Evolutionary conservation across 2,797 vertebrate genomes (phyloP), one percentile per base, ranked within the genome.

Genomic region (Cossypha dichroa): DNA sequence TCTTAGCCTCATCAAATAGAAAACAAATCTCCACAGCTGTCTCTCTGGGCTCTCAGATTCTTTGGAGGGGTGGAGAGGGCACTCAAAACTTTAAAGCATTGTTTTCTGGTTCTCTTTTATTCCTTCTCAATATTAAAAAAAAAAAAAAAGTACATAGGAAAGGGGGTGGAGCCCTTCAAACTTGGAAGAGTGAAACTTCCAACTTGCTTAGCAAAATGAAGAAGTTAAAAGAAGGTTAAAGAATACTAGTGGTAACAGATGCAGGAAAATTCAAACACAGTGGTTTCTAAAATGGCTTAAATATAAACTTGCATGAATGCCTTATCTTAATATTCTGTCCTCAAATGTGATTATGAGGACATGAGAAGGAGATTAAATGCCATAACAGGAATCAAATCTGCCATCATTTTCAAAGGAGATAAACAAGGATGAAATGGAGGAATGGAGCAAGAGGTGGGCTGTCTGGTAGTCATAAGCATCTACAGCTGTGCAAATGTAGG

Each of bases 1-100:
- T 87, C 85, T 90, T 66, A 94, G 54, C 33, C 38, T 73, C 80
- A 90, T 95, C 88, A 97, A 94, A 96, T 60, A 60, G 70, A 89
- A 96, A 95, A 91, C 52, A 96, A 85, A 91, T 80, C 88, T 88
- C 76, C 72, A 74, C 5, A 49, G 15, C 51, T 91, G 40, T 95
- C 79, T 94, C 90, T 72, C 68, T 72, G 55, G 62, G 46, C 26
- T 85, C 80, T 94, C 69, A 76, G 59, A 93, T 91, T 75, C 79
- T 96, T 88, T 88, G 59, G 48, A 83, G 38, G 13, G 23, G 28
- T 76, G 58, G 33, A 79, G 78, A 91, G 84, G 55, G 78, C 6
- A 3, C 40, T 67, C 17, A 41, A 45, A 85, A 87, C 55, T 68
- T 72, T 52, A 29, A 96, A 92, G 40, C 15, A 10, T 15, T 87